phyloP scores from a whole-genome alignment of 2,888 invertebrate genomes.

The Polymixis lichenea region DNA sequence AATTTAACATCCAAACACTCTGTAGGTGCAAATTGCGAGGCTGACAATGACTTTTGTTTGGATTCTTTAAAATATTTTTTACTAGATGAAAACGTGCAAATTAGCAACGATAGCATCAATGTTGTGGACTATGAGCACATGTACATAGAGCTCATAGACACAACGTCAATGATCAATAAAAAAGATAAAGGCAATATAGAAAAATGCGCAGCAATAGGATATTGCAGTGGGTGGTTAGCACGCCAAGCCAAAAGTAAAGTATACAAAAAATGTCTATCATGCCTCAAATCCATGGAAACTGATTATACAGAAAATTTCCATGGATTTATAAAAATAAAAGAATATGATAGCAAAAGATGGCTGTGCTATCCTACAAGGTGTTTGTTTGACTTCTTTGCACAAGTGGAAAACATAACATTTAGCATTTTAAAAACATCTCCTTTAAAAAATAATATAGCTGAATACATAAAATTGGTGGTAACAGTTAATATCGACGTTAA shows the following conservation, averaged over 20 bases:
- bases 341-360: neutral
- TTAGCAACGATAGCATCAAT: neutral
- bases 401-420: conserved; percentile 3
- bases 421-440: neutral
- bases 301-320: neutral
- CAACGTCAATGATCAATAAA: neutral
- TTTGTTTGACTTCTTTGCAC: conserved; percentile 4
- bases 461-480: neutral
- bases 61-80: neutral
- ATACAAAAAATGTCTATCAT: neutral
- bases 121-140: no score
- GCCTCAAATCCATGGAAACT: neutral
- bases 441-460: neutral
- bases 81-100: neutral
- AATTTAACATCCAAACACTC: no score
- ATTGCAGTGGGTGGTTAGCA: no score
- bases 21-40: conserved; percentile 2
- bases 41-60: conserved; percentile 5
- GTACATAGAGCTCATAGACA: conserved; percentile 3
- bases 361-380: conserved; percentile 5
- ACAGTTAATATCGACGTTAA: neutral
- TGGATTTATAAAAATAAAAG: neutral
- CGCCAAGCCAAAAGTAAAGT: neutral
- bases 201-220: neutral
- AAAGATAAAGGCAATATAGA: neutral